Evolutionary conservation across 2,888 invertebrate genomes (phyloP), one percentile per base, ranked within the genome.

Genomic region (Synergus laeviventris): DNA sequence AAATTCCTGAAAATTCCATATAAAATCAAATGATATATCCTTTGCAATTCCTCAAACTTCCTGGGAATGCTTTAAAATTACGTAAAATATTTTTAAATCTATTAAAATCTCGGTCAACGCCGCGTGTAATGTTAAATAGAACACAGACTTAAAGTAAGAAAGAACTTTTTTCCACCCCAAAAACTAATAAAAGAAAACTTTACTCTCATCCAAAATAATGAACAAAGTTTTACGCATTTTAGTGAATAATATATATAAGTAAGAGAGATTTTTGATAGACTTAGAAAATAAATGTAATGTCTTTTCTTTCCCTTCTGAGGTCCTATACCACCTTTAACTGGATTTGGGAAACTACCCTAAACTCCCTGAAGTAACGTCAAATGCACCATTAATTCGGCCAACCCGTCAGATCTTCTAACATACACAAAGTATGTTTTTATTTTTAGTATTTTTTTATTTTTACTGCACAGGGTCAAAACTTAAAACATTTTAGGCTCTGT

Each of bases 281-380:
- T n/a, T 49, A 5, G 49, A 1, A 49, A n/a, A 49, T 4, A 49
- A 49, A 8, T 49, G n/a, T 49, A 45, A 45, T 45, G 45, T 7
- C 16, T 49, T 49, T 49, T 9, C 49, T 18, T 18, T 54, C 11
- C 54, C 54, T 54, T 54, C 54, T 18, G 9, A 54, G 11, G n/a
- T 54, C n/a, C 54, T 54, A 54, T 54, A 18, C 18, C 18, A 18
- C 9, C 18, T 54, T 16, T n/a, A 36, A 36, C 18, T 56, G 14
- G 61, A 61, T 61, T 61, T 36, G 36, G 0, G 38, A 38, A 62
- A 36, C 62, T 62, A 38, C 61, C 38, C n/a, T 36, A 62, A 62
- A 39, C 8, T 62, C 9, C 38, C 18, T 62, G n/a, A 62, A 62
- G 39, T 4, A 62, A 38, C 18, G n/a, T 12, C 38, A n/a, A 62